Conservation (phyloP, 1,140 invertebrate species). For the Medauroidea extradentata region DNA sequence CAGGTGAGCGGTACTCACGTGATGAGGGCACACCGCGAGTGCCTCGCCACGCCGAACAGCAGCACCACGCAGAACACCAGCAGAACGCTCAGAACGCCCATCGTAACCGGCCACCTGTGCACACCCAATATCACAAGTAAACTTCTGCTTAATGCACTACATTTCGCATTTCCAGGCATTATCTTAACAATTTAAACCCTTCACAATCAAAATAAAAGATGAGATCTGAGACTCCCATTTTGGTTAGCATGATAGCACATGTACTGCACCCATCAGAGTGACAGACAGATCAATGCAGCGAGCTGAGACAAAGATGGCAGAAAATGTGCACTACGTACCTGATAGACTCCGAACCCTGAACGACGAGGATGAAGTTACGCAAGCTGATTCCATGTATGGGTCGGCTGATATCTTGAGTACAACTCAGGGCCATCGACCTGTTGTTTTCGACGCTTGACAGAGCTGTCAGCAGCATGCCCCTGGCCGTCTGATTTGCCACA, state of each 20-base stretch:
- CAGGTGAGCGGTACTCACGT: conserved; percentile 50
- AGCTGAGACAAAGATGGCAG: no score
- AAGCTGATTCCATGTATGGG: conserved; percentile 64
- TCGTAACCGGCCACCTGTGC: conserved; percentile 71
- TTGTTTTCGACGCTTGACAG: conserved; percentile 64
- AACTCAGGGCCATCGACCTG: conserved; percentile 61
- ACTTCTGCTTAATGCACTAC: no score
- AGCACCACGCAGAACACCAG: conserved; percentile 76
- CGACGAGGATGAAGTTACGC: conserved; percentile 49
- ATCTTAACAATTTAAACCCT: no score
- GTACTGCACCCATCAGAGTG: no score
- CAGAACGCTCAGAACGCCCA: conserved; percentile 69
- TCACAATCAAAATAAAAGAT: no score
- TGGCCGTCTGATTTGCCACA: conserved; percentile 66
- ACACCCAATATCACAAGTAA: no score
- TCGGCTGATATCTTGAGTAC: conserved; percentile 65
- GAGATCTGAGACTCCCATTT: no score
- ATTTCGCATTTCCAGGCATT: no score
- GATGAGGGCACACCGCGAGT: conserved; percentile 77
- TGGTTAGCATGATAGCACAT: no score
- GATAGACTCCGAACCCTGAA: conserved; percentile 33
- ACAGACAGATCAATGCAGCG: no score
- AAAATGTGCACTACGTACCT: no score
- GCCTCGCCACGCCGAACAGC: conserved; percentile 74
- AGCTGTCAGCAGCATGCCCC: conserved; percentile 58